These are phyloP conservation scores for Spinibarbus caldwelli DNA, from an alignment of 2,797 vertebrate genomes.

Conservation along the genomic window DNA sequence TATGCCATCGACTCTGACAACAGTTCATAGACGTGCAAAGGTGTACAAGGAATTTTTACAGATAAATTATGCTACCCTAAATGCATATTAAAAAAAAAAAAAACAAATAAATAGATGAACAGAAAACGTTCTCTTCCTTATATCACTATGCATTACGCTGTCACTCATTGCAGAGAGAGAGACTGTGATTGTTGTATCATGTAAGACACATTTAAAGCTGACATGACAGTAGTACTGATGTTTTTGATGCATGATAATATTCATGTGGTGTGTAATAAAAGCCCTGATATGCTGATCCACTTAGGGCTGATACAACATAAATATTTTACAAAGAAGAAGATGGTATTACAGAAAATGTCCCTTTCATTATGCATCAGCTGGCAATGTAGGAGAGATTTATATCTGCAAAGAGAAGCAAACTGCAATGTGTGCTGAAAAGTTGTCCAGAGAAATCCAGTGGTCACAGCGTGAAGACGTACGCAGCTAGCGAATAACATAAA, in stretches of 20 bases:
- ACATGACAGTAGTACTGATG: slow-evolving; percentile 17
- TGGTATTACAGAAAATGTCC: neutral
- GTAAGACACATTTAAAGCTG: slow-evolving; percentile 25
- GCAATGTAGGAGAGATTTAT: slow-evolving; percentile 1
- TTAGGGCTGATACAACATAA: neutral
- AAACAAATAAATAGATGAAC: neutral
- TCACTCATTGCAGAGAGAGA: neutral
- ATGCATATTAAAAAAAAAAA: neutral
- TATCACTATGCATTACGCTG: neutral
- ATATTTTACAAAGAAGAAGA: neutral
- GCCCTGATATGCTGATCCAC: neutral
- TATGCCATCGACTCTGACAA: neutral
- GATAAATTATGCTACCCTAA: neutral
- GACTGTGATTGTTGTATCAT: neutral
- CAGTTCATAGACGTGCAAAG: neutral
- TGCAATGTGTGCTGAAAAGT: neutral
- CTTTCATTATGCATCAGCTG: slow-evolving; percentile 1
- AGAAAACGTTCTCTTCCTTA: neutral
- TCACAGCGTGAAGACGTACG: neutral
- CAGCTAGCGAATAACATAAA: neutral
- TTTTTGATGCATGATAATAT: slow-evolving; percentile 33
- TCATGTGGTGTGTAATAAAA: neutral
- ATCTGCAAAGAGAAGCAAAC: slow-evolving; percentile 13
- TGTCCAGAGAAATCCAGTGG: slow-evolving; percentile 11
- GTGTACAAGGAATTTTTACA: neutral